Conservation (phyloP, 1,140 invertebrate species). For the Delia radicum region DNA sequence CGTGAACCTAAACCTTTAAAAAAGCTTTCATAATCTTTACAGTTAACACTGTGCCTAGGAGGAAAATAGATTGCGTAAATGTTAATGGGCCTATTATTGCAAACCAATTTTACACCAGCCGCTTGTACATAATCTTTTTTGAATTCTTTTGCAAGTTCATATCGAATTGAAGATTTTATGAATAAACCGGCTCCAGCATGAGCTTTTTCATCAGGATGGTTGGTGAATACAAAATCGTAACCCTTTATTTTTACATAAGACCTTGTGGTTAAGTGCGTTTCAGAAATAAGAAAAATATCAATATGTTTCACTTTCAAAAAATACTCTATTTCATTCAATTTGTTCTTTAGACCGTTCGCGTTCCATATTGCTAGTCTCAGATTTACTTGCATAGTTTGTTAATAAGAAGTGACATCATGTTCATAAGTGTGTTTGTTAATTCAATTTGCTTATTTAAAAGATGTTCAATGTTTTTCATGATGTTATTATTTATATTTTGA, state of each 20-base stretch:
- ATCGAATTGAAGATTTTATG: slow-evolving; percentile 25
- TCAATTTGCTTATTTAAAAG: too few species aligned
- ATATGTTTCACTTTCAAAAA: slow-evolving; percentile 22
- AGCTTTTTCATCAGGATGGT: slow-evolving; percentile 28
- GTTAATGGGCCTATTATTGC: neutral
- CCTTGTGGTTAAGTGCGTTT: slow-evolving; percentile 27
- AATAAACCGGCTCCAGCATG: slow-evolving; percentile 30
- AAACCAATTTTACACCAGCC: slow-evolving; percentile 24
- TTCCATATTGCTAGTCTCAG: slow-evolving; percentile 28
- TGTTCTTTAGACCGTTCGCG: slow-evolving; percentile 24
- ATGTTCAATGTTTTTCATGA: neutral
- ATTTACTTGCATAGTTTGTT: slow-evolving; percentile 26
- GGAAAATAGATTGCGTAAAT: slow-evolving; percentile 17
- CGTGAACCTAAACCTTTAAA: slow-evolving; percentile 44
- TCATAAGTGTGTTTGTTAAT: slow-evolving; percentile 13
- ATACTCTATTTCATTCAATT: slow-evolving; percentile 13
- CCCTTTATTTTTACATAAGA: slow-evolving; percentile 26
- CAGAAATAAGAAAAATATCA: slow-evolving; percentile 24
- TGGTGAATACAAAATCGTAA: neutral
- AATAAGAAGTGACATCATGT: slow-evolving; percentile 24
- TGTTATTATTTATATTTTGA: too few species aligned
- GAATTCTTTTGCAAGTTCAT: slow-evolving; percentile 11
- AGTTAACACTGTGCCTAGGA: slow-evolving; percentile 5
- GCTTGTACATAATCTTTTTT: slow-evolving; percentile 26
- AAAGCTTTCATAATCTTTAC: slow-evolving; percentile 39